phyloP scores from a whole-genome alignment of 2,797 vertebrate species.

The Squalus acanthias region DNA sequence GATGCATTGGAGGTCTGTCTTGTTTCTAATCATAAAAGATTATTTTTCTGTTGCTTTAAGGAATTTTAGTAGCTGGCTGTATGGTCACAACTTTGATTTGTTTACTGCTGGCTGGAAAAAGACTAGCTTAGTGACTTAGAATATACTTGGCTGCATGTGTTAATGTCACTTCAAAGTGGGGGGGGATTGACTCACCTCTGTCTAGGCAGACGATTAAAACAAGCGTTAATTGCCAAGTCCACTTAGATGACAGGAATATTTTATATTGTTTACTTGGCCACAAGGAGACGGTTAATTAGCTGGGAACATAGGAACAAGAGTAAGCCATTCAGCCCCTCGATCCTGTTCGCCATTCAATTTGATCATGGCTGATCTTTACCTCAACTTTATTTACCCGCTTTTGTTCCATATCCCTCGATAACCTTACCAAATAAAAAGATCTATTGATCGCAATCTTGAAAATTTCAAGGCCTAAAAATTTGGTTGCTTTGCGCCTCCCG shows the following conservation, averaged over 20 bases:
- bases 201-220: not conserved
- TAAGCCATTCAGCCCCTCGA: not conserved
- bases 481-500: no score
- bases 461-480: not conserved
- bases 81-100: conserved; percentile 9
- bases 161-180: not conserved
- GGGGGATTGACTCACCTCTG: not conserved
- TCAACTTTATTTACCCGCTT: not conserved
- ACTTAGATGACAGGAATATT: not conserved
- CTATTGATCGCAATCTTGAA: not conserved
- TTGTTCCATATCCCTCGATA: not conserved
- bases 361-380: not conserved
- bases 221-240: not conserved
- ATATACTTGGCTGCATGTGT: not conserved
- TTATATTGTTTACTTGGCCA: not conserved
- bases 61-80: not conserved
- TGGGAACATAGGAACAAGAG: not conserved
- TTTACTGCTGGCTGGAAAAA: not conserved
- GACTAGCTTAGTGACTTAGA: not conserved
- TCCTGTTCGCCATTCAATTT: not conserved
- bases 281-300: not conserved
- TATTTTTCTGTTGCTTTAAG: not conserved
- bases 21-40: not conserved
- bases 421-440: not conserved
- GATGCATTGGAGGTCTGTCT: not conserved